A percentile compares a stretch with the other conserved stretches of the same genome.
phyloP scores from a whole-genome alignment of 2,888 invertebrate genomes.

The Ophioninae sp. region DNA sequence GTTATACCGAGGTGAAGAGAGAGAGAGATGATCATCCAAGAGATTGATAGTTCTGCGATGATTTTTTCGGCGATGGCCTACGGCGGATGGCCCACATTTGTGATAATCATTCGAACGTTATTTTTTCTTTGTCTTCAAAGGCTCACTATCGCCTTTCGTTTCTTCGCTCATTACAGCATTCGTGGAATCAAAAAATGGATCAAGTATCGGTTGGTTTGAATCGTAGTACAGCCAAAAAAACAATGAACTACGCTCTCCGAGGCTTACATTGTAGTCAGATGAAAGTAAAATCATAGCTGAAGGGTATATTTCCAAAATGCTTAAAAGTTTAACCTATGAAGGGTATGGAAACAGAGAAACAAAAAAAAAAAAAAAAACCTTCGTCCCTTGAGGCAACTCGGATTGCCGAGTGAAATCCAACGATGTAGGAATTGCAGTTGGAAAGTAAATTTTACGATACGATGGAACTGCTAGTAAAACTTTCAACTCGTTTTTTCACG shows the following conservation, averaged over 20 bases:
- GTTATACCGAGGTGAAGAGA: not conserved
- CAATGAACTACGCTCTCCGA: not conserved
- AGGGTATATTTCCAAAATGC: not conserved
- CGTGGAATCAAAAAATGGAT: not conserved
- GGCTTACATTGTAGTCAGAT: no score
- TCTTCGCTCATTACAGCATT: not conserved
- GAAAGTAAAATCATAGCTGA: no score
- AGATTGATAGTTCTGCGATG: constrained; percentile 21
- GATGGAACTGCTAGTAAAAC: no score
- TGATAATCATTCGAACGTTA: constrained; percentile 13
- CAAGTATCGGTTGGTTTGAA: not conserved
- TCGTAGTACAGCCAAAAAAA: not conserved
- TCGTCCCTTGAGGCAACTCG: no score
- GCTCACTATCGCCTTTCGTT: not conserved
- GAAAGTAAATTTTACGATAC: no score
- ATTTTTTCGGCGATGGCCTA: constrained; percentile 1
- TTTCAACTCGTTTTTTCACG: no score
- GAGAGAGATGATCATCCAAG: constrained; percentile 14
- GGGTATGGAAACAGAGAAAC: no score
- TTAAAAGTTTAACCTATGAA: not conserved
- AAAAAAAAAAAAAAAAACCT: no score
- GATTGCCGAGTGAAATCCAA: no score
- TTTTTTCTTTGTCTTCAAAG: constrained; percentile 13
- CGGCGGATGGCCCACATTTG: not conserved
- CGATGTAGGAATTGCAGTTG: no score